Evolutionary conservation across 2,797 vertebrate species (phyloP), one percentile per base, ranked within the genome.

Genomic region (Acropternis orthonyx): DNA sequence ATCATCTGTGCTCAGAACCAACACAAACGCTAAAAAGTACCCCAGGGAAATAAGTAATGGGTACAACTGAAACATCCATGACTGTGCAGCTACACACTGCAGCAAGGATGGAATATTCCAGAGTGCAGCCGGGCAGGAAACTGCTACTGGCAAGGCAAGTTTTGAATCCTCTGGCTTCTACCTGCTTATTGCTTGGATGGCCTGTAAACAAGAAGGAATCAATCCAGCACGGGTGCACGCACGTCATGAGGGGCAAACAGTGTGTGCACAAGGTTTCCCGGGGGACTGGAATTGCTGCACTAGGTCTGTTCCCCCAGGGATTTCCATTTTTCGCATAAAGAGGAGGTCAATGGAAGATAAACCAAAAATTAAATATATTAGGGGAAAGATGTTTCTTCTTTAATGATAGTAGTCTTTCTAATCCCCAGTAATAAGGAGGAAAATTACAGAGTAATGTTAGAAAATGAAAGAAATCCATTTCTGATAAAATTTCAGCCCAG

Each of bases 391-490:
- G 73, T 54, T 88, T 69, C 74, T 77, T 72, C 80, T 94, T 73
- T 79, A 90, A 79, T 51, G 71, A 68, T 62, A 68, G 69, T 51
- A 88, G 54, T 44, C 82, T 85, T 90, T 90, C 65, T 96, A 95
- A 86, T 91, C 75, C 66, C 41, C 59, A 55, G 52, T 92, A 94
- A 93, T 95, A 94, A 90, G 69, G 55, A 89, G 76, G 46, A 89
- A 88, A 93, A 94, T 96, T 92, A 95, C 49, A 81, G 7, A 67
- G 77, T 73, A 90, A 96, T 87, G 61, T 54, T 81, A 41, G 81
- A 96, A 93, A 92, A 86, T 61, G 62, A 85, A 95, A 94, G 54
- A 95, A 92, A 92, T 79, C 24, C 5, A 81, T 83, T 93, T 88
- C 76, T 71, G 67, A 86, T 90, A 93, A 92, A 92, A 92, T 80